Evolutionary conservation across 2,113 vertebrate species (phyloP).

Genomic region (Gorsachius goisagi): DNA sequence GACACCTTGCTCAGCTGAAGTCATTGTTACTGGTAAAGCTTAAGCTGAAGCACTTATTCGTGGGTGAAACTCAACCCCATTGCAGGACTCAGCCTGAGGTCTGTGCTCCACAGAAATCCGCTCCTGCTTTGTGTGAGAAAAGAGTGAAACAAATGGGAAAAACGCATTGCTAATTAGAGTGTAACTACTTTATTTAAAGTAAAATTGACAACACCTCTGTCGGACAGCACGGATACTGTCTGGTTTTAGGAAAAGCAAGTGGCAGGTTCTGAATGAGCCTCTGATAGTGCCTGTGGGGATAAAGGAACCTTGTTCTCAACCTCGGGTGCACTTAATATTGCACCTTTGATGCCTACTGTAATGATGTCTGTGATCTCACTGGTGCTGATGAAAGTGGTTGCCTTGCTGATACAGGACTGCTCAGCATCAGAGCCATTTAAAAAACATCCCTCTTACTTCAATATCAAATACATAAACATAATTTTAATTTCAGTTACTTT

Average conservation of each 20-base stretch:
- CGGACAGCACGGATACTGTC: not conserved
- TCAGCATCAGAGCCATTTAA: not conserved
- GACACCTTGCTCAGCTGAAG: not conserved
- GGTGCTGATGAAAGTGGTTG: not conserved
- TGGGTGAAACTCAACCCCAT: not conserved
- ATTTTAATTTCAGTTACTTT: not conserved
- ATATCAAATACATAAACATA: not conserved
- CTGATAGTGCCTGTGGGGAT: not conserved
- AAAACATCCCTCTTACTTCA: not conserved
- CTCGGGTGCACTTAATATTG: not conserved
- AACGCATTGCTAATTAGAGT: not conserved
- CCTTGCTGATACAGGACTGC: not conserved
- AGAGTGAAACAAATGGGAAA: not conserved
- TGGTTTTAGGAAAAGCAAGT: not conserved
- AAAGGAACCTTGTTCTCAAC: not conserved
- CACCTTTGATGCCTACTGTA: not conserved
- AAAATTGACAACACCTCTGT: not conserved
- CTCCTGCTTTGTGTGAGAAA: not conserved
- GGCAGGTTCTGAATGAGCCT: not conserved
- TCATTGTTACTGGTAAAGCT: not conserved
- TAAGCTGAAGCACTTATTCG: not conserved
- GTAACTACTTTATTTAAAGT: not conserved
- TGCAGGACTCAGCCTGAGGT: not conserved
- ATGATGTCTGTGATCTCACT: not conserved
- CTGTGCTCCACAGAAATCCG: not conserved